phyloP scores from a whole-genome alignment of 1,140 invertebrate genomes.

The Polypedilum vanderplanki region DNA sequence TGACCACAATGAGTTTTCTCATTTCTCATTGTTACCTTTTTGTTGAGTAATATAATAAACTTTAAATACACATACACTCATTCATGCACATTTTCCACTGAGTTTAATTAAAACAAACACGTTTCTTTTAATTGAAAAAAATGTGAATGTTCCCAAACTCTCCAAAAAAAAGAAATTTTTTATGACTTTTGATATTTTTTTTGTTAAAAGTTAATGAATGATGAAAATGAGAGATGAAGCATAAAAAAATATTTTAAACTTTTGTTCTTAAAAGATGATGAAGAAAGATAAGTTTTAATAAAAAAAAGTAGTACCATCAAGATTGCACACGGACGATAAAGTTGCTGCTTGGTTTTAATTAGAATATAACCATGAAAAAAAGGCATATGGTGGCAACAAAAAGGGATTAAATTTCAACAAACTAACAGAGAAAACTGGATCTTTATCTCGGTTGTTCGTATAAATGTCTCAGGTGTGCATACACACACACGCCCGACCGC shows the following conservation, averaged over 20 bases:
- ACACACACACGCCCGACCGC: not conserved
- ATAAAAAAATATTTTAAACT: too few species aligned
- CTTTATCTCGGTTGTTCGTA: not conserved
- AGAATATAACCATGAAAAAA: slow-evolving; percentile 13
- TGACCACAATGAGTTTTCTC: not conserved
- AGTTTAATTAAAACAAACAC: slow-evolving; percentile 14
- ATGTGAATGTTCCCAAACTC: not conserved
- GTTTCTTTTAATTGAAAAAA: slow-evolving; percentile 20
- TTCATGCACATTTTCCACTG: slow-evolving; percentile 12
- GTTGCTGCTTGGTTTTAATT: slow-evolving; percentile 2
- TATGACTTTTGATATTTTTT: too few species aligned
- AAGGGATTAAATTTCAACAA: not conserved
- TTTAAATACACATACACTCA: slow-evolving; percentile 7
- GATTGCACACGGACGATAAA: slow-evolving; percentile 17
- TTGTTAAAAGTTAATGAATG: too few species aligned
- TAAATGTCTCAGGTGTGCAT: not conserved
- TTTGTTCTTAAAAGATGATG: not conserved
- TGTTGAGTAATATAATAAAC: not conserved
- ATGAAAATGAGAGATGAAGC: too few species aligned
- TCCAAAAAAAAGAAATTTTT: too few species aligned
- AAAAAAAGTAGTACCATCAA: not conserved
- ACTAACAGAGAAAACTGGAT: not conserved
- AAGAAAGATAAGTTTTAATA: not conserved
- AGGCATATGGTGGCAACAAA: not conserved
- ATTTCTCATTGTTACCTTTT: not conserved